These are phyloP conservation scores for Ophioderma brevispina DNA, from an alignment of 35 echinoderm and acorn worm genomes.

Conservation along the genomic window DNA sequence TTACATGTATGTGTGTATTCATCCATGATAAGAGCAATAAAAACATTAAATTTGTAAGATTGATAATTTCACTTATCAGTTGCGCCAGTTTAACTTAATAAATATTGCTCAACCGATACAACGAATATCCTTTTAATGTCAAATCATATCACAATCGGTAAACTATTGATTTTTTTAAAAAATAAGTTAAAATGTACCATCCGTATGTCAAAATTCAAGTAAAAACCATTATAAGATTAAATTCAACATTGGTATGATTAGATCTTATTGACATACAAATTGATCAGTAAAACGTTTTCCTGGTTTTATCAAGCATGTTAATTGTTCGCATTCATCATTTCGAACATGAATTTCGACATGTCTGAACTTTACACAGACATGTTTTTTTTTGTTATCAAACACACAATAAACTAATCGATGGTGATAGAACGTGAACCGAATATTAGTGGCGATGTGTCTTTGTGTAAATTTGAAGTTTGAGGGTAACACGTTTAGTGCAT, in stretches of 20 bases:
- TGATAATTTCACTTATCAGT: neutral
- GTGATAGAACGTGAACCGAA: too few species aligned
- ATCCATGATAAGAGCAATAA: neutral
- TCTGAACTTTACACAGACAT: too few species aligned
- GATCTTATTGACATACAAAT: neutral
- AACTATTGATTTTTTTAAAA: neutral
- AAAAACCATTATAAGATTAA: neutral
- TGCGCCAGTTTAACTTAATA: neutral
- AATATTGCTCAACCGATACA: neutral
- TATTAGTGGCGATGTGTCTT: too few species aligned
- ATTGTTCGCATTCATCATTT: too few species aligned
- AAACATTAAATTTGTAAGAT: neutral
- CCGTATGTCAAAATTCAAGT: neutral
- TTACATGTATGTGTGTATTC: neutral
- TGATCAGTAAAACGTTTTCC: neutral
- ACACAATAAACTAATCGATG: too few species aligned
- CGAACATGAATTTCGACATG: too few species aligned
- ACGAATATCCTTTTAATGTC: neutral
- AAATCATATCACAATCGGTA: neutral
- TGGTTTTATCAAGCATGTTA: too few species aligned
- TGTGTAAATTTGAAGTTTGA: too few species aligned
- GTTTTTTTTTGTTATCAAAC: too few species aligned
- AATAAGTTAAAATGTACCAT: neutral
- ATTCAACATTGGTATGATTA: neutral
- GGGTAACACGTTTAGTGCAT: too few species aligned